Evolutionary conservation across 2,113 vertebrate species (phyloP).

Genomic region (Neomonachus schauinslandi): DNA sequence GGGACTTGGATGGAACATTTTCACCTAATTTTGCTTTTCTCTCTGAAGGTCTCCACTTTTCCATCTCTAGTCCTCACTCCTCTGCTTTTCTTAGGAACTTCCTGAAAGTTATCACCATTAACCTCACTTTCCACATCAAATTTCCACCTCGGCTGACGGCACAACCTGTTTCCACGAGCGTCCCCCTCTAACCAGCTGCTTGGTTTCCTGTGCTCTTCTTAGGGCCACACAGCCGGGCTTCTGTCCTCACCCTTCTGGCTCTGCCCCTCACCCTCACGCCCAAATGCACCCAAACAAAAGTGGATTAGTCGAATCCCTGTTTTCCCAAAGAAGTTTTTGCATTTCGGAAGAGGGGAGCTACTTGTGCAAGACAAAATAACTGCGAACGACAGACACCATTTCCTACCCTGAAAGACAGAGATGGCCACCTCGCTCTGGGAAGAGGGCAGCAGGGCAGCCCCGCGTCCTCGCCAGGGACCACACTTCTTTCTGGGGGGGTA

Average conservation of each 20-base stretch:
- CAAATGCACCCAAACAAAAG: constrained; percentile 51
- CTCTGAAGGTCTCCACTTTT: constrained; percentile 17
- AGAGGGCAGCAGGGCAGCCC: constrained; percentile 15
- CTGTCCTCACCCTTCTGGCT: not conserved
- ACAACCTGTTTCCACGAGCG: constrained; percentile 39
- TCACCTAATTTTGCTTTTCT: constrained; percentile 34
- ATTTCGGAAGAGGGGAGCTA: constrained; percentile 40
- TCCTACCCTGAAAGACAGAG: constrained; percentile 1
- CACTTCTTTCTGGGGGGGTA: not conserved
- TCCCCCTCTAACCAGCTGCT: constrained; percentile 4
- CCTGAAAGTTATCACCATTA: constrained; percentile 68
- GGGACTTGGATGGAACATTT: constrained; percentile 38
- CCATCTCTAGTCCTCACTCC: constrained; percentile 32
- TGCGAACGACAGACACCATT: constrained; percentile 16
- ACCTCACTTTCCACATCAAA: constrained; percentile 62
- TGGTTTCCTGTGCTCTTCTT: not conserved
- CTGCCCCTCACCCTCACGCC: not conserved
- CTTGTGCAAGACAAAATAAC: constrained; percentile 44
- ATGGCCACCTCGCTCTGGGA: constrained; percentile 20
- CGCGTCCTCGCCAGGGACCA: not conserved
- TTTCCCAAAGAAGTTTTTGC: constrained; percentile 62
- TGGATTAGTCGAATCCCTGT: not conserved
- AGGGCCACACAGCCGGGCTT: not conserved
- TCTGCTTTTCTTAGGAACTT: constrained; percentile 72
- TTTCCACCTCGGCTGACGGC: constrained; percentile 45